Evolutionary conservation across 1,140 invertebrate genomes (phyloP), one percentile per base, ranked within the genome.

Genomic region (Steinernema khuongi): DNA sequence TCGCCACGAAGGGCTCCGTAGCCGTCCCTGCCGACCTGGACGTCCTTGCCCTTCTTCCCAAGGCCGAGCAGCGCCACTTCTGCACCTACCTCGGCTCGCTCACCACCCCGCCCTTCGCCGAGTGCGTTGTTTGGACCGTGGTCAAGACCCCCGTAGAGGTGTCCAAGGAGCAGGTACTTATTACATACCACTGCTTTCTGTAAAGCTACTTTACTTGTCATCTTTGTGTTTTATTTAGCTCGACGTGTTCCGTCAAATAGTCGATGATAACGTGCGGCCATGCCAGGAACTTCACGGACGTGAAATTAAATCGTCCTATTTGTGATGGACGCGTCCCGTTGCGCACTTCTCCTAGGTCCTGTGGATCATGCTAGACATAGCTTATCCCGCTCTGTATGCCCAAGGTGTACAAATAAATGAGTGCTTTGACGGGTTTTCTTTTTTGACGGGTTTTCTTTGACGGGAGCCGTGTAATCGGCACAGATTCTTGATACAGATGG

Each of bases 51-150:
- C 50, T 60, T 7, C 7, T 60, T 22, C 50, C 50, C 50, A 60
- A 60, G 36, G n/a, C 7, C 36, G 36, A 41, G 26, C 50, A 17
- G 4, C 50, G 22, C 50, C 4, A 60, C 33, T 85, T 77, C 72
- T 85, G 74, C 75, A 85, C 83, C 1, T 85, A 82, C 31, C 75
- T 43, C 7, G 82, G 83, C 0, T 84, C 81, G 11, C 66, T 84
- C 19, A 84, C 81, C 2, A 84, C 83, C 0, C 81, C 80, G 1
- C 82, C 82, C 31, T 79, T 72, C 43, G 77, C 66, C 70, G 81
- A 81, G 72, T 81, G 79, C 76, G 83, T 84, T 22, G 76, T 76
- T 1, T 83, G 83, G 80, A 60, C 36, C 19, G 70, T 76, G 66
- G 29, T 41, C 31, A 33, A 77, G 69, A 66, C n/a, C 31, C 69